These are phyloP conservation scores for Channa argus DNA, from an alignment of 2,113 vertebrate genomes.

Conservation along the genomic window DNA sequence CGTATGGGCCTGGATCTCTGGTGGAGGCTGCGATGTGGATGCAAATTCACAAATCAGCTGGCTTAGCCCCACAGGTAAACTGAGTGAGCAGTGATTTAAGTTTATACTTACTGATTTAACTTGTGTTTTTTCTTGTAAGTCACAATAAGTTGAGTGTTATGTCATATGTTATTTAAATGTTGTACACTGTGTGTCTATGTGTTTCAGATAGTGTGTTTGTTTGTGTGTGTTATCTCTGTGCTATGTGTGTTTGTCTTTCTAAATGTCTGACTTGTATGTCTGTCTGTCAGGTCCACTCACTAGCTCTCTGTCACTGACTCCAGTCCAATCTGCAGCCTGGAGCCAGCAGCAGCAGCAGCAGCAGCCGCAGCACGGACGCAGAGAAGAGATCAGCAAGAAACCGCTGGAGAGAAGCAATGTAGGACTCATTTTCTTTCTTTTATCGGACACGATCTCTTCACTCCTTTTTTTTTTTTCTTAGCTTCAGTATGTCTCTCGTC, in stretches of 20 bases:
- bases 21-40: slow-evolving; percentile 90
- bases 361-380: slow-evolving; percentile 84
- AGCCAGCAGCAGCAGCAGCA: slow-evolving; percentile 87
- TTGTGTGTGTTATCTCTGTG: background rate
- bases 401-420: slow-evolving; percentile 87
- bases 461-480: too few species aligned
- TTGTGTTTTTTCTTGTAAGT: background rate
- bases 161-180: slow-evolving; percentile 14
- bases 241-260: slow-evolving; percentile 8
- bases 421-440: background rate
- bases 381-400: slow-evolving; percentile 89
- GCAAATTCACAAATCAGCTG: slow-evolving; percentile 84
- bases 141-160: background rate
- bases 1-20: slow-evolving; percentile 93
- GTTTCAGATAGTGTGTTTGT: background rate
- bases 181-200: slow-evolving; percentile 5
- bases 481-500: too few species aligned
- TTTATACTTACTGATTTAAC: too few species aligned
- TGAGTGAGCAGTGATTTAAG: background rate
- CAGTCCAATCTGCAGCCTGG: slow-evolving; percentile 90
- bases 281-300: slow-evolving; percentile 82
- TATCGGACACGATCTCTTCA: background rate
- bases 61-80: slow-evolving; percentile 84
- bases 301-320: slow-evolving; percentile 91
- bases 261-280: slow-evolving; percentile 29